Evolutionary conservation across 2,113 vertebrate species (phyloP), one percentile per base, ranked within the genome.

Genomic region (Ciconia maguari): DNA sequence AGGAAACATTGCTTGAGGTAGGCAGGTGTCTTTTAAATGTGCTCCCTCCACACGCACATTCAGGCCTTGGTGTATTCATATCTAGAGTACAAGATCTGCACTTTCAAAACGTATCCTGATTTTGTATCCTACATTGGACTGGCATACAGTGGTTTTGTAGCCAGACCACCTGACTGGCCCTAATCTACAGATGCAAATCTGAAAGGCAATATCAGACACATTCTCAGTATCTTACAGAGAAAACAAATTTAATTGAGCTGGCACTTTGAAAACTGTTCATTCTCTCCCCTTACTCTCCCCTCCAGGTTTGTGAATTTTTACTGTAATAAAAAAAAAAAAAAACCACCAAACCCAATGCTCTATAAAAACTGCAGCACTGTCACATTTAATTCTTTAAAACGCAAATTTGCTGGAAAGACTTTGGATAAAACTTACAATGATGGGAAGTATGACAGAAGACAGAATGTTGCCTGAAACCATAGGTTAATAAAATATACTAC

Each of bases 401-500:
- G 30, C 42, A 89, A 58, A 80, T 48, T 64, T 75, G n/a, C 51
- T 94, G 60, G 76, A 68, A 94, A 83, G 34, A 71, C 26, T 94
- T 93, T 52, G 51, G 69, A 60, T 85, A 91, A 82, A 86, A 75
- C 25, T 89, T 87, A 81, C 24, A 93, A 55, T 66, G 61, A 83
- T 64, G 52, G 74, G 65, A 96, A 96, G 64, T 60, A 69, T 20
- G 64, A 93, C 80, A 82, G 80, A 93, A 85, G 77, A 87, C 34
- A 68, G 54, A 77, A 62, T 15, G 12, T 52, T 91, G 69, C 55
- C 86, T 83, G 25, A 96, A 96, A 92, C 69, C 57, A 70, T 12
- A 78, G 17, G 26, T 82, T 93, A 89, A 72, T 91, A 93, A 93
- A 96, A 90, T 66, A 83, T 25, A 87, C 34, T 81, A 86, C 32